Conservation (phyloP, 2,797 vertebrate genomes). For the Coilia nasus region DNA sequence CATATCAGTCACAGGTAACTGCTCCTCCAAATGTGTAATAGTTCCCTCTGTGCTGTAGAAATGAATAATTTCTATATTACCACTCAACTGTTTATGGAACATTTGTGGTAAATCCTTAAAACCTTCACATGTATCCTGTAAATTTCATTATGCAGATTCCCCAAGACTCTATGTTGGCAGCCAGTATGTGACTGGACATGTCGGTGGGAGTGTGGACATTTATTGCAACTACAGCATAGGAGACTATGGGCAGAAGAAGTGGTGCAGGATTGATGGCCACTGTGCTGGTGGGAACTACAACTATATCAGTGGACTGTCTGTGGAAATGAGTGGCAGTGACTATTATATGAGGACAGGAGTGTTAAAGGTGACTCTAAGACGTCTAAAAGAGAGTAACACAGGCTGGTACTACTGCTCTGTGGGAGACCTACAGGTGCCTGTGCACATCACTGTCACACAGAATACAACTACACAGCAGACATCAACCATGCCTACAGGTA, state of each 20-base stretch:
- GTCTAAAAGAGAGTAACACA: background rate
- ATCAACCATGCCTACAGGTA: background rate
- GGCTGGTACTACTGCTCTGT: slow-evolving; percentile 15
- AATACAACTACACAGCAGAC: background rate
- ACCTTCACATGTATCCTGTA: too few species aligned
- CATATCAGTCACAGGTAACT: background rate
- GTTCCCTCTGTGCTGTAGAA: background rate
- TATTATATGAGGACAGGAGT: too few species aligned
- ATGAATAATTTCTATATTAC: background rate
- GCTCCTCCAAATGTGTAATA: background rate
- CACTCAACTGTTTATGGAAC: background rate
- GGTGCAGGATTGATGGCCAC: too few species aligned
- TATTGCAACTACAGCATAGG: too few species aligned
- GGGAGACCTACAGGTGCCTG: slow-evolving; percentile 3
- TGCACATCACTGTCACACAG: background rate
- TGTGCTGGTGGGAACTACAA: too few species aligned
- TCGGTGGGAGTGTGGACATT: too few species aligned
- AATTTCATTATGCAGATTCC: background rate
- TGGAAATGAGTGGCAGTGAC: too few species aligned
- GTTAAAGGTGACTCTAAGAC: too few species aligned
- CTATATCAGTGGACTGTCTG: too few species aligned
- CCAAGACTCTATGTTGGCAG: background rate
- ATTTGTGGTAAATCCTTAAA: too few species aligned
- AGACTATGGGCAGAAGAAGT: too few species aligned
- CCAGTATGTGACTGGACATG: background rate